Base-by-base conservation (phyloP, 2,797 vertebrate species). In the Brotogeris chrysoptera region DNA sequence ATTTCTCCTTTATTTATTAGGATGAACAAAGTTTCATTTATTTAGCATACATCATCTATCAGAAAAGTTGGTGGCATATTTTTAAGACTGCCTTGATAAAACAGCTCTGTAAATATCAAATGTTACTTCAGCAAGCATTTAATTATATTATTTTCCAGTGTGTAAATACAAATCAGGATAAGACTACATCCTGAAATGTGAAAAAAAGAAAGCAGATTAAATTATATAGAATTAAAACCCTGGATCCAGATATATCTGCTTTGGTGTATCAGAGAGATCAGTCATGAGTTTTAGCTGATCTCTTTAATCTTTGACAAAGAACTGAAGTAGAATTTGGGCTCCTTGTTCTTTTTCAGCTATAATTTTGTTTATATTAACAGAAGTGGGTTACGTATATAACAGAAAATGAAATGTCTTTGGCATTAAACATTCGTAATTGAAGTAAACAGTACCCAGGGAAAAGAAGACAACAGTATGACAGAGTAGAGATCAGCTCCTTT, bases 231-330 rank as follows among this genome's bases (percentile, higher is more conserved):
- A 30, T 72, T 64, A 84, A 88, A 91, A 69, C 3, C 9, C 60
- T 79, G 39, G 19, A 57, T 73, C 16, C 30, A 77, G 38, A 16
- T 76, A 25, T 36, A 68, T 81, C 50, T 80, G 34, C 21, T 88
- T 57, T 68, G 12, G 32, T 69, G 32, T 60, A 88, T 73, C 53
- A 72, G 49, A 65, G 30, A 74, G 18, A 72, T 78, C 38, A 69
- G 44, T 52, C 69, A 36, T 4, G 10, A 21, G 16, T 78, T 91
- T 90, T 47, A 72, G 71, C 10, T 30, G 43, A 84, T 72, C 24
- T 92, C 30, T 57, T 81, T 78, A 88, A 81, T 72, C n/a, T 85
- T 84, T 81, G 66, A 63, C 27, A 85, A 92, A 85, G 53, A 86
- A 38, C 4, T 50, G 18, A 16, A 84, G 5, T 23, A 11, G 18